Percentiles rank a stretch among this genome's conserved stretches.
Conservation (phyloP, 2,797 vertebrate genomes). For the Linurgus olivaceus region DNA sequence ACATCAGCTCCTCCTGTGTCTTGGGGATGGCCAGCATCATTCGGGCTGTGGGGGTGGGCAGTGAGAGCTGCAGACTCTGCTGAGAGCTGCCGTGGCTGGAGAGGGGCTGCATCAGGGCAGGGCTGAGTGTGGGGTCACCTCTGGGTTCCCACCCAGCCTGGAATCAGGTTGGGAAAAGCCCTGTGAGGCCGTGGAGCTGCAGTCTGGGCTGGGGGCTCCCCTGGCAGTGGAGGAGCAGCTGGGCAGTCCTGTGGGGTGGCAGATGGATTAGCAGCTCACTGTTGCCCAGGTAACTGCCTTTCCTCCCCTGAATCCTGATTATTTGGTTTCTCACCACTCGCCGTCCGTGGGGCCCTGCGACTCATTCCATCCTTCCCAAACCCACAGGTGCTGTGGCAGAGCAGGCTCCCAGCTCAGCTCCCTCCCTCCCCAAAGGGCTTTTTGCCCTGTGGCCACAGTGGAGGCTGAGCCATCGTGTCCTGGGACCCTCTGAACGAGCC, state of each 20-base stretch:
- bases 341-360: fast-evolving
- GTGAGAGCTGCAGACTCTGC: background rate
- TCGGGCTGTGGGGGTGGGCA: fast-evolving
- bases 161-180: fast-evolving
- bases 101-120: background rate
- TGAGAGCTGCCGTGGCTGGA: fast-evolving
- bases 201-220: background rate
- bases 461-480: background rate
- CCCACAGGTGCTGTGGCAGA: background rate
- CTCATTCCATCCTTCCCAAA: background rate
- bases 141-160: background rate
- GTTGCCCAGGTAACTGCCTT: conserved; percentile 15
- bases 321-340: background rate
- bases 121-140: background rate
- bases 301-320: background rate
- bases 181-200: fast-evolving
- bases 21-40: fast-evolving
- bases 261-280: background rate
- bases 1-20: background rate
- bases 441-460: background rate
- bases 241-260: background rate
- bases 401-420: background rate
- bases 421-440: background rate
- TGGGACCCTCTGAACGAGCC: background rate
- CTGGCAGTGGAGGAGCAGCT: background rate